Base-by-base conservation (phyloP, 2,797 vertebrate genomes). In the Gymnothorax reevesii region DNA sequence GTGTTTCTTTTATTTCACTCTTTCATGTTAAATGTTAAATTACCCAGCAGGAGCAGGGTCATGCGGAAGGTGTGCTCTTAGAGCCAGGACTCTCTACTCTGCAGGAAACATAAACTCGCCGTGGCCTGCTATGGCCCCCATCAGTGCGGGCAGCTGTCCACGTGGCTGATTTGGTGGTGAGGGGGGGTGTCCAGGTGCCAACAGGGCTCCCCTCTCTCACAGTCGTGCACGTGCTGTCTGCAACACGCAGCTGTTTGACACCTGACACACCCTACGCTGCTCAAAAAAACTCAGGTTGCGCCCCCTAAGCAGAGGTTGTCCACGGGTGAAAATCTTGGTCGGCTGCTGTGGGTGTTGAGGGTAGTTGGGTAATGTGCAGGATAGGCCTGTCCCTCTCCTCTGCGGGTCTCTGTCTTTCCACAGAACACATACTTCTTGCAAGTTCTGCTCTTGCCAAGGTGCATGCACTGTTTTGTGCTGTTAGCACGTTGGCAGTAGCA, bases 161-260 rank as follows among this genome's bases (percentile, higher is more conserved):
- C 17, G 33, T n/a, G 79, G 49, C 55, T 1, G 52, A 55, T 49
- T 66, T 55, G 42, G 25, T 55, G 83, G 62, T 57, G 66, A 25
- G 25, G 64, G 87, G 79, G 22, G 59, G 10, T 49, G 9, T 88
- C 84, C 84, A 86, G 79, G 80, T 88, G 87, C 87, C 60, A 84
- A 83, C 87, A 77, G 57, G 59, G 55, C 75, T 42, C 25, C n/a
- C 52, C 77, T 59, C 52, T 57, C 60, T 57, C 60, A 17, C 86
- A 71, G 80, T 62, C 5, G 42, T 25, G 17, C 80, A 86, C 86
- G 22, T 33, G 80, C 49, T 57, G 13, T 1, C 12, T 42, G 33
- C 71, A 4, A 4, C 75, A 20, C 54, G 80, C 83, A 87, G 57
- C 83, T 64, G 59, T 86, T 66, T 75, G 27, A 55, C 57, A 64